Base-by-base conservation (phyloP, 2,797 vertebrate species). In the Rhabdomys pumilio region DNA sequence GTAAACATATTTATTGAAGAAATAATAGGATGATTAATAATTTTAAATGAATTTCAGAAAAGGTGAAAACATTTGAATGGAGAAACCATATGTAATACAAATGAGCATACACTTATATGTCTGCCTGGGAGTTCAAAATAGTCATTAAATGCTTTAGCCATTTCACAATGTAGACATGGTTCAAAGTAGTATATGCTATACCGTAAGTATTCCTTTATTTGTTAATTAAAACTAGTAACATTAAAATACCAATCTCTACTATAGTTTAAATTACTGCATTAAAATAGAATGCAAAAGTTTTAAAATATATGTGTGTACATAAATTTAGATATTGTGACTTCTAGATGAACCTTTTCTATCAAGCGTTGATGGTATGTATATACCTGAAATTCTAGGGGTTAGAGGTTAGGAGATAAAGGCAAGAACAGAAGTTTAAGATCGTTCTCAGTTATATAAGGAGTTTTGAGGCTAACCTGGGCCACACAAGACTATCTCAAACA, bases 81-180 rank as follows among this genome's bases (percentile, higher is more conserved):
- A 96, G 38, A 91, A 97, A 77, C 77, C 53, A 94, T 31, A 44
- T 86, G 15, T 85, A 55, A 79, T 22, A 61, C 41, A 95, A 86
- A 92, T 3, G 34, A 76, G 34, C 29, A 84, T 87, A 57, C 67
- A 76, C 83, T 80, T 91, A 34, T 57, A 57, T 63, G 19, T 69
- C 31, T 86, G 3, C 47, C 31, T 82, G 65, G 65, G 20, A 89
- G 53, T 86, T 69, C 1, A 38, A 77, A 12, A 83, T 77, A 55
- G 34, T 24, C 44, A 89, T 8, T 44, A 91, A 79, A 87, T 69
- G 73, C 50, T 89, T 95, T 85, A 61, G 19, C 17, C 11, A 80
- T 59, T 80, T 47, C 19, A 73, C 6, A 73, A 63, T 72, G 34
- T 50, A 90, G 38, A 14, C 7, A 87, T 44, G 41, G 10, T 95